Base-by-base conservation (phyloP, 2,888 invertebrate species). In the Apodemia duryi region DNA sequence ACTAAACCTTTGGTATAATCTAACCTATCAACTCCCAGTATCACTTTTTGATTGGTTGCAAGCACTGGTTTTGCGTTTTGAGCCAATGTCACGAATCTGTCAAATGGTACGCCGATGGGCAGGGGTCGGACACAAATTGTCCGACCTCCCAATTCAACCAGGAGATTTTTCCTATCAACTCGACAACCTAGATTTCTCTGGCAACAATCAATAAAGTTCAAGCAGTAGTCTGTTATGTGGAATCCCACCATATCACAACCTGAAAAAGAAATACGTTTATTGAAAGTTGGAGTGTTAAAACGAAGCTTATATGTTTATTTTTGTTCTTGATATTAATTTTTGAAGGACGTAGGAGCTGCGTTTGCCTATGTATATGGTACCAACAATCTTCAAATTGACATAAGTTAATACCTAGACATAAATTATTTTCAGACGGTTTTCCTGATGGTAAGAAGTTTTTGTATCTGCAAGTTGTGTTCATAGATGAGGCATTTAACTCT, bases 221-320 rank as follows among this genome's bases (percentile, higher is more conserved):
- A 86, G 77, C 97, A 97, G 82, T 98, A 97, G 81, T 97, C 97
- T 71, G 96, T 95, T 75, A 97, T 97, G 81, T 98, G 98, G 82
- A 98, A 98, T 52, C 97, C 97, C 61, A 98, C 97, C 95, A 98
- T 96, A 78, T 98, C 98, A 84, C 97, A 97, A 74, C 96, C 96
- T 94, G 82, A 13, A 75, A 77, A 62, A 21, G 29, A 52, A 43
- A 35, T 11, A 35, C 60, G 49, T n/a, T 49, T 6, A 49, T 49
- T n/a, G n/a, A n/a, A 49, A n/a, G 46, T 5, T 49, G 46, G n/a
- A 49, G n/a, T 43, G 43, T 11, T 43, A 4, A 4, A 43, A 11
- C 5, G 3, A 43, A 13, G 4, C n/a, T n/a, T 43, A 43, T 2
- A n/a, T 49, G 6, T 49, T 49, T 49, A n/a, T 13, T 43, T 11